Percentiles rank a stretch among this genome's conserved stretches.
phyloP scores from a whole-genome alignment of 2,888 invertebrate species.

The Ochlodes sylvanus region DNA sequence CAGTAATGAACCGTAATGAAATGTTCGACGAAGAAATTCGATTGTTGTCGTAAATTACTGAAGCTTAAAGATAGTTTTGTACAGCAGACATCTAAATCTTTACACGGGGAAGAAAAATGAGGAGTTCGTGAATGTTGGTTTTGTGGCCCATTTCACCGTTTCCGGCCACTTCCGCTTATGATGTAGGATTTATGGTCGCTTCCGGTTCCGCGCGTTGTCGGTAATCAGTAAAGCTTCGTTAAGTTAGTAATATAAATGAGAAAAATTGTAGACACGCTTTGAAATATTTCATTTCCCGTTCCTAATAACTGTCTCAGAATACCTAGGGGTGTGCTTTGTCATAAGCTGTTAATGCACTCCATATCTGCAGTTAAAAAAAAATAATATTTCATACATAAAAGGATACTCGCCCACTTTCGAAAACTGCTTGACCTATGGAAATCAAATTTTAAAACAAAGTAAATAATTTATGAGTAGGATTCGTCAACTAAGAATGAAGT shows the following conservation, averaged over 20 bases:
- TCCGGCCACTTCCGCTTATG: constrained; percentile 17
- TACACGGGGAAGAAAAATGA: constrained; percentile 16
- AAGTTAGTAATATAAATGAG: constrained; percentile 2
- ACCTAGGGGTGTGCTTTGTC: no score
- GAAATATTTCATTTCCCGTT: background rate
- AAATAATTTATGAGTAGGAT: no score
- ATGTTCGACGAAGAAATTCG: background rate
- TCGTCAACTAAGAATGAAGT: no score
- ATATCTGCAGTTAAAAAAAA: no score
- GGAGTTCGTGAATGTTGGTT: constrained; percentile 18
- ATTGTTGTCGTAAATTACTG: background rate
- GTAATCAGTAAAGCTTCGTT: constrained; percentile 3
- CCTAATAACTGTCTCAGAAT: no score
- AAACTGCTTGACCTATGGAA: no score
- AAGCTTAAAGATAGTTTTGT: constrained; percentile 8
- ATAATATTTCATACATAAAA: no score
- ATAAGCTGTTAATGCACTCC: no score
- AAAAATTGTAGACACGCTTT: background rate
- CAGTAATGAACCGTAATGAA: constrained; percentile 1
- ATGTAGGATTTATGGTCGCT: constrained; percentile 16
- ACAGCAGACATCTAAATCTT: background rate
- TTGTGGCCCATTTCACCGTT: constrained; percentile 22
- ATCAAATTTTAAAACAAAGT: no score
- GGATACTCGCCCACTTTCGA: no score
- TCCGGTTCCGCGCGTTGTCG: background rate